These are phyloP conservation scores for Okamejei kenojei DNA, from an alignment of 2,797 vertebrate genomes.

Conservation along the genomic window DNA sequence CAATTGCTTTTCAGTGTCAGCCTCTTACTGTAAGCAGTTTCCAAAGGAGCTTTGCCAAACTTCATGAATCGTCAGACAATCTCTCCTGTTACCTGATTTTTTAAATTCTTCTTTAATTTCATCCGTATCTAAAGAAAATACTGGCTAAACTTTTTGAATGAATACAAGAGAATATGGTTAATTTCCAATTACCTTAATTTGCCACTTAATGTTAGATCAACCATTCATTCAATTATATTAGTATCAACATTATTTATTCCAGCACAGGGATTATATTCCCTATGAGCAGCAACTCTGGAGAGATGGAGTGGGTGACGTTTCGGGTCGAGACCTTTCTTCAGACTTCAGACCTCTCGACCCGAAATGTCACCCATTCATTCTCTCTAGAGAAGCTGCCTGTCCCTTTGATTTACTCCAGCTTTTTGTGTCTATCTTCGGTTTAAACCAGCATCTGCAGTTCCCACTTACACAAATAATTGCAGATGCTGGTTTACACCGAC, in stretches of 20 bases:
- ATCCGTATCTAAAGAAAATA: neutral
- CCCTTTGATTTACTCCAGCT: no score
- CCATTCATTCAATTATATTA: neutral
- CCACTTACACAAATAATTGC: no score
- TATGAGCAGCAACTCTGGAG: no score
- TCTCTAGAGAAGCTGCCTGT: no score
- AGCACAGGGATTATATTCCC: neutral
- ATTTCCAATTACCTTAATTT: neutral
- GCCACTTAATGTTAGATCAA: neutral
- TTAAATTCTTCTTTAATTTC: neutral
- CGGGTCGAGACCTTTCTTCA: no score
- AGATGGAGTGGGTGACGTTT: no score
- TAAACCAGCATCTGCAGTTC: no score
- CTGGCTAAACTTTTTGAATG: neutral
- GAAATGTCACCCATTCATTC: no score
- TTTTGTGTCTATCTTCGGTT: no score
- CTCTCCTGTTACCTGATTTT: neutral
- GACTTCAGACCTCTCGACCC: no score
- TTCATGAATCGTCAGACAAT: neutral
- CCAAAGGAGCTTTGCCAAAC: neutral
- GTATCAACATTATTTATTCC: neutral
- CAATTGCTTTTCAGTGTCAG: conserved; percentile 16
- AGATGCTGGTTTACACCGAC: no score
- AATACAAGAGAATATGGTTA: neutral
- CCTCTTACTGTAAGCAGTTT: neutral